Evolutionary conservation across 2,797 vertebrate species (phyloP), one percentile per base, ranked within the genome.

Genomic region (Neoniphon sammara): DNA sequence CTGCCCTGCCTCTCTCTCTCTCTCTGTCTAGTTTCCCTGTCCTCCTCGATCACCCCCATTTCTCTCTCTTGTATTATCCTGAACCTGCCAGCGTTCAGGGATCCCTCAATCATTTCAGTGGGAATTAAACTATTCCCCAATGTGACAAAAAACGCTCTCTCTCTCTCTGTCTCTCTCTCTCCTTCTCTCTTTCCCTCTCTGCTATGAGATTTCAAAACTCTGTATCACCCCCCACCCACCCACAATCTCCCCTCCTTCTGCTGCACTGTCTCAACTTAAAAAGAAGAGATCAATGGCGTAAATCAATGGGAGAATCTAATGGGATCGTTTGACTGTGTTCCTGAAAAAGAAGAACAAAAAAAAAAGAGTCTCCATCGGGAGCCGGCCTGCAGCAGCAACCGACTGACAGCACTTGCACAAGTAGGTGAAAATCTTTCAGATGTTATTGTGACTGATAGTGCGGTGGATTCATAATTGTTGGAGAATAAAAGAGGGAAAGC

Each of bases 51-150:
- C 68, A 1, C 81, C 67, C n/a, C 58, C n/a, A n/a, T n/a, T n/a
- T n/a, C 70, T 77, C 84, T 78, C 66, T 52, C 82, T 85, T 82
- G 17, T 84, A 86, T 88, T 70, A 73, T 77, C 72, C 85, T 74
- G 78, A 83, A 85, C 78, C 84, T 87, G 86, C 85, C 86, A 87
- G 66, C 72, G 67, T 70, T 85, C 78, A 60, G 77, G 82, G 75
- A 85, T 85, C 83, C 75, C 73, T 86, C 84, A 86, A 80, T 87
- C 82, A 85, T 74, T 65, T 80, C 70, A 53, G 1, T 11, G 80
- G 79, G 73, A 81, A 75, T 86, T 84, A 79, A 86, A 80, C 68
- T 56, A 49, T 68, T 70, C 9, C 75, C 79, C 46, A 7, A 15
- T 59, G 66, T 77, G 61, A 73, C 70, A 75, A 23, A 73, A 67